Base-by-base conservation (phyloP, 2,797 vertebrate genomes). In the Eospalax fontanierii region DNA sequence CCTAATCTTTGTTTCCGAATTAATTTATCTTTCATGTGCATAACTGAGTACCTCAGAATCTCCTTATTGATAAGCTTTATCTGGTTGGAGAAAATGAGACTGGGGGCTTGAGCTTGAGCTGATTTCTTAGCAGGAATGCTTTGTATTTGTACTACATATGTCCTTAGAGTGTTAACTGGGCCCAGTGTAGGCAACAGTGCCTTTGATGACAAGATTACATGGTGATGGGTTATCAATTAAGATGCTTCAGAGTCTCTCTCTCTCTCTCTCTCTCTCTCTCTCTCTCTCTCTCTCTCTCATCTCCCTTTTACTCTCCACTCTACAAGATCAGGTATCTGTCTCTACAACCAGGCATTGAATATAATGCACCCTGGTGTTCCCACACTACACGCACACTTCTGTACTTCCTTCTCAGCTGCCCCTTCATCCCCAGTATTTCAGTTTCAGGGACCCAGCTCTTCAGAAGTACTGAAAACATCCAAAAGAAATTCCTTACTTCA, bases 101-200 rank as follows among this genome's bases (percentile, higher is more conserved):
- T 76, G 2, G 46, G 70, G 16, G 43, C 3, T 46, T 66, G 21
- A 35, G 40, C 46, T 78, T 89, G 2, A 95, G 43, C 18, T 46
- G 0, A 10, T 76, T 82, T n/a, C 30, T 83, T 73, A 68, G n/a
- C 5, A 30, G 40, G 43, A 35, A 38, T 28, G 63, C 6, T 38
- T 26, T 65, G 14, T 40, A 33, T 4, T 73, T 65, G 5, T 3
- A 6, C 0, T 16, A 7, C 33, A 10, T 30, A 6, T n/a, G 43
- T 81, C n/a, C 68, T 79, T 85, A 11, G 21, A 50, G 3, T 14
- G 7, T 6, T 46, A n/a, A 6, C 28, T 30, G 4, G 16, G 3
- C 4, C 50, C 21, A 38, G 2, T 14, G 0, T 4, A 9, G 4
- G 80, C 35, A 26, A 2, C 28, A 10, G 9, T 12, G n/a, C 24